phyloP scores from a whole-genome alignment of 2,113 vertebrate species.

The Calyptommatus sinebrachiatus region DNA sequence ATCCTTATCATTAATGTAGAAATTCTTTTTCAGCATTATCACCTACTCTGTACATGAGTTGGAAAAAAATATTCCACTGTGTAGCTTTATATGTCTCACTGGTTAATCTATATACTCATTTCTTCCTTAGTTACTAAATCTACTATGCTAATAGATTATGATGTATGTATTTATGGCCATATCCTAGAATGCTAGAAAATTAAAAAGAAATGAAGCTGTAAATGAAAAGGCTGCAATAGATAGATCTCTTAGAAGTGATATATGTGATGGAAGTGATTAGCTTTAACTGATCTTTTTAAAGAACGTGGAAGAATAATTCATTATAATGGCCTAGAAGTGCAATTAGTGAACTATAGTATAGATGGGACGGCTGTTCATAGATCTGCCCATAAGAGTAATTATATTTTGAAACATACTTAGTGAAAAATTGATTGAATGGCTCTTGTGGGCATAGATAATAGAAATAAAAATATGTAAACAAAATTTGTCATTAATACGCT shows the following conservation, averaged over 20 bases:
- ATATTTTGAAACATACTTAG: constrained; percentile 80
- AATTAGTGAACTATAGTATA: constrained; percentile 79
- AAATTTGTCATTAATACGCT: constrained; percentile 72
- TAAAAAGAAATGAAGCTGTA: constrained; percentile 70
- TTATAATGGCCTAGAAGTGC: constrained; percentile 75
- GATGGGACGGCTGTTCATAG: constrained; percentile 77
- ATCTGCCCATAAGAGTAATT: constrained; percentile 77
- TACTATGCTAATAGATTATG: constrained; percentile 39
- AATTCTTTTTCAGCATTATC: constrained; percentile 3
- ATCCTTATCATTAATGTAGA: constrained; percentile 2
- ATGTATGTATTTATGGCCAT: constrained; percentile 51
- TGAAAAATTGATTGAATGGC: constrained; percentile 79
- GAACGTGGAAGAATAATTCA: constrained; percentile 77
- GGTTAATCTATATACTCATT: constrained; percentile 30
- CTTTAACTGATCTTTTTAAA: constrained; percentile 76
- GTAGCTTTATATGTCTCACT: constrained; percentile 6
- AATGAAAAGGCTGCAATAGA: constrained; percentile 69
- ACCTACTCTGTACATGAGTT: constrained; percentile 4
- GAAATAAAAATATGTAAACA: constrained; percentile 80
- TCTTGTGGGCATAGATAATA: constrained; percentile 77
- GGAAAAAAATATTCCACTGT: constrained; percentile 23
- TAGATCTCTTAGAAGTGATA: constrained; percentile 73
- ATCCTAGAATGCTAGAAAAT: constrained; percentile 65
- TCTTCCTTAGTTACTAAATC: constrained; percentile 34
- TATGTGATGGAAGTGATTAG: constrained; percentile 75